phyloP scores from a whole-genome alignment of 2,888 invertebrate genomes.

The Cerceris ruficornis region DNA sequence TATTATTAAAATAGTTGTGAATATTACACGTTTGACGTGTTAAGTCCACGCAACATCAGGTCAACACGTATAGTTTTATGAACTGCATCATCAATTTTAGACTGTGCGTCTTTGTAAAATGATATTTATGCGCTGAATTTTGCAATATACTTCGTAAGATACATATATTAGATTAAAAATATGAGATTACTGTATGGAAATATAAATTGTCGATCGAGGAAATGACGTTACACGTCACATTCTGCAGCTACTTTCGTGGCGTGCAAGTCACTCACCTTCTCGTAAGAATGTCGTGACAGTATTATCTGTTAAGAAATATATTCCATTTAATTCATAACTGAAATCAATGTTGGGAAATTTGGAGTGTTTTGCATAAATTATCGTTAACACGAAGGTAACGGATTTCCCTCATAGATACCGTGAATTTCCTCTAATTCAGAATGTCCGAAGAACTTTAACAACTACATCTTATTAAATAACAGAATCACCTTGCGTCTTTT shows the following conservation, averaged over 20 bases:
- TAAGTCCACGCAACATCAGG: no score
- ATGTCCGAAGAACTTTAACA: background rate
- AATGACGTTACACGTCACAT: slow-evolving; percentile 54
- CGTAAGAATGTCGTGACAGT: slow-evolving; percentile 27
- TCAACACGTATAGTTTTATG: no score
- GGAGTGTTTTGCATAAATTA: slow-evolving; percentile 31
- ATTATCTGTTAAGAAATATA: slow-evolving; percentile 35
- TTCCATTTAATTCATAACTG: slow-evolving; percentile 37
- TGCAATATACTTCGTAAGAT: no score
- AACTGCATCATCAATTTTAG: no score
- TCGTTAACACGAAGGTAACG: slow-evolving; percentile 18
- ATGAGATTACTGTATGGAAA: no score
- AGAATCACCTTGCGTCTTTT: no score
- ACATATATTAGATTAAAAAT: no score
- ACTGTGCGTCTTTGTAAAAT: no score
- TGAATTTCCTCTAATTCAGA: background rate
- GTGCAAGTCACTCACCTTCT: slow-evolving; percentile 61
- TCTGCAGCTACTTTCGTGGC: slow-evolving; percentile 47
- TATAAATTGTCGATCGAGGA: slow-evolving; percentile 42
- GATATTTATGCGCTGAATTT: no score
- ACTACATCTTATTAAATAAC: no score
- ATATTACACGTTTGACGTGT: no score
- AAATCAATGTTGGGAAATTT: slow-evolving; percentile 49
- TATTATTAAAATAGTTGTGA: no score
- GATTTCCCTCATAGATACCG: background rate